Evolutionary conservation across 2,113 vertebrate species (phyloP), one percentile per base, ranked within the genome.

Genomic region (Tyrannus savana): DNA sequence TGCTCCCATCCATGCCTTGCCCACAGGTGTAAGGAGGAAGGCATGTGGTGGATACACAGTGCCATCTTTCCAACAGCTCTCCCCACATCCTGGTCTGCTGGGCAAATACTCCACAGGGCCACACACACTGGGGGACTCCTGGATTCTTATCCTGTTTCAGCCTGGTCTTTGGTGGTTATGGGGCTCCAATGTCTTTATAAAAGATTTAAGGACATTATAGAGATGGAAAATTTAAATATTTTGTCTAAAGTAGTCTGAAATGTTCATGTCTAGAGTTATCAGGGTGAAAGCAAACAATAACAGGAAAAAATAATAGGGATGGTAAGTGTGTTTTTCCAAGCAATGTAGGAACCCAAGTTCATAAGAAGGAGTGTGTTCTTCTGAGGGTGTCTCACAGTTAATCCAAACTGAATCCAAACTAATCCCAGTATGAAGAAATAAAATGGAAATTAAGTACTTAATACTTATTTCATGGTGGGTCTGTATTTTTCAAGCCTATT

Each of bases 1-100:
- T 3, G 7, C 42, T 80, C 25, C 47, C 24, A 41, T 60, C 64
- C 5, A 0, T 6, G 12, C 2, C 0, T 8, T 74, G 7, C 21
- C 55, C 59, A 3, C 24, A 53, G 39, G n/a, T 55, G 13, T 15
- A 14, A 49, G 37, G 39, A 50, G 37, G 30, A 71, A 37, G 31
- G 52, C 9, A 10, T 0, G 0, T 59, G 64, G 23, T 64, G 55
- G 31, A 7, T 28, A 14, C 27, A 0, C 9, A 2, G 6, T 59
- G n/a, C 76, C n/a, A 4, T 73, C 28, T 7, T 83, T 44, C 50
- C 73, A 49, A 35, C 19, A 25, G 46, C 37, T 44, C 10, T 52
- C 28, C 56, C 55, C 16, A 2, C 2, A 1, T 31, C 19, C 39
- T 72, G 27, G 6, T 64, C 18, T 41, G 24, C 14, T 52, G 41